Conservation (phyloP, 64 coral and sea anemone species). For the Montipora capricornis region DNA sequence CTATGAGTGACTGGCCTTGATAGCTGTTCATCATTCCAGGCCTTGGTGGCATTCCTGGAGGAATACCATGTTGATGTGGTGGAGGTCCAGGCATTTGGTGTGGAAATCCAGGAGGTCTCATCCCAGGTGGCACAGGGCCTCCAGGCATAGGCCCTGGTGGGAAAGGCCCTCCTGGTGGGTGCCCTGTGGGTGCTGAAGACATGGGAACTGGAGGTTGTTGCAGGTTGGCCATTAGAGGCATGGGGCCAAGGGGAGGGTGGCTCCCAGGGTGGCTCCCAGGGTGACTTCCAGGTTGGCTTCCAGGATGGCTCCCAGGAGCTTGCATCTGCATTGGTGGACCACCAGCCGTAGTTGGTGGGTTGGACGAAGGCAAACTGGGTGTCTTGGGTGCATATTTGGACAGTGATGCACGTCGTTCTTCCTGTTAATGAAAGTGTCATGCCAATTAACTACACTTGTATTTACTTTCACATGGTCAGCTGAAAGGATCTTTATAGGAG, state of each 20-base stretch:
- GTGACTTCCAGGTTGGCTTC: no score
- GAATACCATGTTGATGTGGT: slow-evolving; percentile 74
- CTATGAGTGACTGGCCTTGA: slow-evolving; percentile 29
- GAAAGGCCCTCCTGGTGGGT: slow-evolving; percentile 47
- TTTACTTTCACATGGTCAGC: not conserved
- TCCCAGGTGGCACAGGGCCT: slow-evolving; percentile 42
- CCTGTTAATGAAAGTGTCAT: slow-evolving; percentile 54
- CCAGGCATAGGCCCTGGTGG: slow-evolving; percentile 27
- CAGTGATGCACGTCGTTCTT: slow-evolving; percentile 86
- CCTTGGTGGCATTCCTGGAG: slow-evolving; percentile 66
- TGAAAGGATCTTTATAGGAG: not conserved
- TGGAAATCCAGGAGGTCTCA: slow-evolving; percentile 73
- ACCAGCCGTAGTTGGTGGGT: slow-evolving; percentile 56
- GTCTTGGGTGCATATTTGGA: slow-evolving; percentile 90
- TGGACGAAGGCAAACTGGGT: slow-evolving; percentile 83
- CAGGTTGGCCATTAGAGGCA: slow-evolving; percentile 67
- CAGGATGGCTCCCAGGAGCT: slow-evolving; percentile 51
- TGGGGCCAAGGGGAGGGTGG: slow-evolving; percentile 29
- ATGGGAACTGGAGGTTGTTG: slow-evolving; percentile 52
- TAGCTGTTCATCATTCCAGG: slow-evolving; percentile 54
- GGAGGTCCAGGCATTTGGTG: slow-evolving; percentile 51
- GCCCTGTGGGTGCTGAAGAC: slow-evolving; percentile 64
- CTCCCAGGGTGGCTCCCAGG: not conserved
- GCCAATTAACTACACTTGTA: not conserved
- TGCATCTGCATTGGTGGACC: slow-evolving; percentile 57